Evolutionary conservation across 2,797 vertebrate species (phyloP), one percentile per base, ranked within the genome.

Genomic region (Thripadectes ignobilis): DNA sequence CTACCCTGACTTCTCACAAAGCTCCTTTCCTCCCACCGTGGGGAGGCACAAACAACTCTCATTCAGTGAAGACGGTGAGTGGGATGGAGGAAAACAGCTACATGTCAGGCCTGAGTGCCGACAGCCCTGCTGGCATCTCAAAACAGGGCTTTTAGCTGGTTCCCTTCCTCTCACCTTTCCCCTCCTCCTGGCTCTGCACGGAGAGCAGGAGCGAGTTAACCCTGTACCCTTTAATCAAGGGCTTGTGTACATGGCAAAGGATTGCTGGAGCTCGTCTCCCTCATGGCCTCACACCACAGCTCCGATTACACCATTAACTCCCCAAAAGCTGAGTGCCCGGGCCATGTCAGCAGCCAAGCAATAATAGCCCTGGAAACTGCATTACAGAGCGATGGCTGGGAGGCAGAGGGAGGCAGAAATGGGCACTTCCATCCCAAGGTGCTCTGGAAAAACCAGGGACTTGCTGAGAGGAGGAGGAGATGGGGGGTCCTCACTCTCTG

Each of bases 291-390:
- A 32, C 77, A 59, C 62, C 73, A 49, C 6, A 12, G 92, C 85
- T 88, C 85, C 72, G 30, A 75, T 95, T 71, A 94, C 89, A 90
- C 87, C 86, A 90, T 93, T 74, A 93, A 95, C 94, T 95, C 91
- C 93, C 71, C 18, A 22, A 46, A 22, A 43, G 88, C 67, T 34
- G 75, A 89, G 85, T 43, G 89, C 84, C 77, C 1, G 2, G 67
- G 34, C 38, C 1, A 1, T 49, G 49, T 39, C 2, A 4, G 74
- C 62, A 57, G 92, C 39, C 23, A 49, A 88, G 75, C 87, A 74
- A 73, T 88, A 80, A 87, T 46, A 43, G 67, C 11, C 38, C 67
- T 78, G 87, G n/a, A 43, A 84, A 65, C 8, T 23, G 54, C 59
- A 52, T 79, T 79, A n/a, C 24, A 32, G 69, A 51, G 48, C 1